Percentiles rank a stretch among this genome's conserved stretches.
These are phyloP conservation scores for Sus cebifrons DNA, from an alignment of 2,797 vertebrate species.

Conservation along the genomic window DNA sequence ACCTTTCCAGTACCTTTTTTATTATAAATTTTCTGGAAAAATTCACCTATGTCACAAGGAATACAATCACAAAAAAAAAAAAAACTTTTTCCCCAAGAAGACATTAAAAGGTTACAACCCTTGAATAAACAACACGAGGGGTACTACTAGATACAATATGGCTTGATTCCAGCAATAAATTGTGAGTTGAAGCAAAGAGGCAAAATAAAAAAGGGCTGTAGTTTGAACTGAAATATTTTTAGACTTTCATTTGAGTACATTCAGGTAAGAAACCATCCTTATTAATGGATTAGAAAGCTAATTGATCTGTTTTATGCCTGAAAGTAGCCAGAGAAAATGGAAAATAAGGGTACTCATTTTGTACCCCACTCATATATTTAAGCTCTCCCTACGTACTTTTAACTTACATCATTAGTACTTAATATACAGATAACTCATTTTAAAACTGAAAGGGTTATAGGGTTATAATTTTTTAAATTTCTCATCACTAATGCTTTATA, in stretches of 20 bases:
- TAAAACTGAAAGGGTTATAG: slow-evolving; percentile 62
- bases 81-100: not conserved
- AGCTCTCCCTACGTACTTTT: slow-evolving; percentile 41
- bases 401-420: slow-evolving; percentile 71
- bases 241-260: slow-evolving; percentile 73
- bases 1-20: not conserved
- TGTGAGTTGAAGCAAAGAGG: slow-evolving; percentile 67
- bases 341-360: slow-evolving; percentile 37
- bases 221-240: slow-evolving; percentile 70
- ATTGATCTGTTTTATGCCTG: slow-evolving; percentile 62
- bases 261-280: slow-evolving; percentile 70
- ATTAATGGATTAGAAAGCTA: slow-evolving; percentile 79
- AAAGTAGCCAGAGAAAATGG: slow-evolving; percentile 55
- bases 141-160: not conserved
- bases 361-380: not conserved
- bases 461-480: slow-evolving; percentile 80
- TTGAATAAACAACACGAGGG: not conserved
- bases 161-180: slow-evolving; percentile 67
- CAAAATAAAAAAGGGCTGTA: slow-evolving; percentile 35
- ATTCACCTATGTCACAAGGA: not conserved
- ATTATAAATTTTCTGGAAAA: slow-evolving; percentile 13
- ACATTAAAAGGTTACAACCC: not conserved
- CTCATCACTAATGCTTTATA: slow-evolving; percentile 37
- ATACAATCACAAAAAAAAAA: not conserved
- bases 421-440: slow-evolving; percentile 72